A percentile compares a stretch with the other conserved stretches of the same genome.
Evolutionary conservation across 2,113 vertebrate species (phyloP).

Genomic region (Leptosomus discolor): DNA sequence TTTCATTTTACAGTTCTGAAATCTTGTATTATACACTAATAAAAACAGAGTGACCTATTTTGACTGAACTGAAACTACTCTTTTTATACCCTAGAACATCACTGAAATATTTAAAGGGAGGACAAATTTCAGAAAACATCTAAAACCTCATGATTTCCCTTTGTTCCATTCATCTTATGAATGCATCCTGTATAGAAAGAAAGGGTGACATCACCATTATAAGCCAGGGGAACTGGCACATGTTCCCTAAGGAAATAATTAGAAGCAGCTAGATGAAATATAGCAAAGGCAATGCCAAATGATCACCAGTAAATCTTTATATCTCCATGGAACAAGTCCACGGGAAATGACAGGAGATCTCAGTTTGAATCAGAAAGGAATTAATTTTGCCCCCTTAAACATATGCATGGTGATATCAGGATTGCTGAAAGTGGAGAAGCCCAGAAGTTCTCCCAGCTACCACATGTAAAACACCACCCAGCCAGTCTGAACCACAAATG

Average conservation of each 20-base stretch:
- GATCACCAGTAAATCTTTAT: neutral
- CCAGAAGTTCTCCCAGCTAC: neutral
- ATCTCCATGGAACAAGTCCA: neutral
- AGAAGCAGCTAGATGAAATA: neutral
- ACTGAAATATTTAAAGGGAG: neutral
- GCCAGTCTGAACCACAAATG: neutral
- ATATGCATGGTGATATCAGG: neutral
- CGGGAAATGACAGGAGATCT: neutral
- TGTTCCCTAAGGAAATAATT: neutral
- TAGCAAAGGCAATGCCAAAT: neutral
- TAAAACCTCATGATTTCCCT: neutral
- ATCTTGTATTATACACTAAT: neutral
- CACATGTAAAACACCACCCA: neutral
- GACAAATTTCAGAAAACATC: neutral
- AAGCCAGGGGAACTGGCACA: neutral
- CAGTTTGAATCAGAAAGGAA: neutral
- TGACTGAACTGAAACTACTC: neutral
- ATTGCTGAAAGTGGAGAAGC: neutral
- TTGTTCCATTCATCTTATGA: neutral
- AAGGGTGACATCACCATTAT: neutral
- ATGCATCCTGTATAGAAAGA: neutral
- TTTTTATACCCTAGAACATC: neutral
- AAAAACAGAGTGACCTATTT: slow-evolving; percentile 4
- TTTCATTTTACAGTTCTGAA: neutral
- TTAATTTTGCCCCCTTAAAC: neutral